Conservation (phyloP, 2,888 invertebrate genomes). For the Ganaspis brasiliensis region DNA sequence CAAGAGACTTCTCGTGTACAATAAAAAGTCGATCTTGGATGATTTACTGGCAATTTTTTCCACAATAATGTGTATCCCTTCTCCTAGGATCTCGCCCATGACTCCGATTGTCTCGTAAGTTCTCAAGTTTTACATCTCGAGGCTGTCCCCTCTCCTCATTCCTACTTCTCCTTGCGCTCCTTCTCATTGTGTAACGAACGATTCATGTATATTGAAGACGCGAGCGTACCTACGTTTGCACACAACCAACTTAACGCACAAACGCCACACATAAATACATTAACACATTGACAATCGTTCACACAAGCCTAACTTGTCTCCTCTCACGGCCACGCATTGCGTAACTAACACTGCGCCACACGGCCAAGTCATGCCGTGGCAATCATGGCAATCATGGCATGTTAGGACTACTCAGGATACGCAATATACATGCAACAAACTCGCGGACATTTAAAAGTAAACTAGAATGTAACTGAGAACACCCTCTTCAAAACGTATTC, state of each 20-base stretch:
- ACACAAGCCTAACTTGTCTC: conserved; percentile 64
- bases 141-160: conserved; percentile 51
- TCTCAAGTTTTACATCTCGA: conserved; percentile 46
- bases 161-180: conserved; percentile 50
- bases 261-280: not conserved
- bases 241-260: conserved; percentile 50
- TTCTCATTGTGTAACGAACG: conserved; percentile 58
- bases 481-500: not conserved
- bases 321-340: conserved; percentile 80
- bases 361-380: conserved; percentile 69
- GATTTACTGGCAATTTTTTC: conserved; percentile 26
- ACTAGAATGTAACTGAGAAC: conserved; percentile 18
- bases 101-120: conserved; percentile 44
- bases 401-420: conserved; percentile 34
- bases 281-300: conserved; percentile 46
- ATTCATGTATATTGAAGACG: conserved; percentile 49
- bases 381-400: conserved; percentile 68
- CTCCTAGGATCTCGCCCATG: conserved; percentile 19
- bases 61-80: conserved; percentile 6
- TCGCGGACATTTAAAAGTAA: no score
- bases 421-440: conserved; percentile 19
- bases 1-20: not conserved
- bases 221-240: conserved; percentile 46
- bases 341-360: conserved; percentile 75
- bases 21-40: not conserved